Base-by-base conservation (phyloP, 2,797 vertebrate species). In the Prunella strophiata region DNA sequence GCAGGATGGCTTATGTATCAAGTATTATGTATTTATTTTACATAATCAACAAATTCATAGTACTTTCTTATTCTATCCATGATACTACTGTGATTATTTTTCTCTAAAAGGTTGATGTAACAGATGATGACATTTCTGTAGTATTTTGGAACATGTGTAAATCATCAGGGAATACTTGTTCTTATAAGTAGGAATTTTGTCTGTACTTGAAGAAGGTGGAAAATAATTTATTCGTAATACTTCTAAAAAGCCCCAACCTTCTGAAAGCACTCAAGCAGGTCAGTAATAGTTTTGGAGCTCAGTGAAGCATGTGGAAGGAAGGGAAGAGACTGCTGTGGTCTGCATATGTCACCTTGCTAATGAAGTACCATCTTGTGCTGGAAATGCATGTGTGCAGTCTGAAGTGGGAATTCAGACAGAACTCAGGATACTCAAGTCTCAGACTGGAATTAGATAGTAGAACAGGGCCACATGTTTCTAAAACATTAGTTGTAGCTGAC, bases 191-290 rank as follows among this genome's bases (percentile, higher is more conserved):
- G 14, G 75, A 68, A 57, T 68, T 75, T 67, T 77, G 18, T 43
- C 57, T 43, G 45, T 72, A 16, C 9, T 76, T 68, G 10, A 68
- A 40, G 63, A 67, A 79, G 40, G 16, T 7, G 36, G 75, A 43
- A 83, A 88, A 77, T 58, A 67, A 71, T 68, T 88, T 51, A 57
- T 74, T 77, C 16, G 0, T 74, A 42, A 16, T 66, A 17, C 18
- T 81, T 91, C 0, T 51, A 0, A 36, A 63, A 85, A 47, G 3
- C 0, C 0, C n/a, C 30, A 48, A 16, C 30, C 38, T 75, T 15
- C 19, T 17, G 13, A 27, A 65, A 62, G 17, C 7, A 6, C 40
- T 79, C 63, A 42, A 89, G 51, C 50, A 70, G 63, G 29, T 58
- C 65, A 87, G 38, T 57, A 36, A 29, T 72, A 61, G 79, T 82